These are phyloP conservation scores for Drosophila pseudotalamancana DNA, from an alignment of 2,888 invertebrate species.

Conservation along the genomic window DNA sequence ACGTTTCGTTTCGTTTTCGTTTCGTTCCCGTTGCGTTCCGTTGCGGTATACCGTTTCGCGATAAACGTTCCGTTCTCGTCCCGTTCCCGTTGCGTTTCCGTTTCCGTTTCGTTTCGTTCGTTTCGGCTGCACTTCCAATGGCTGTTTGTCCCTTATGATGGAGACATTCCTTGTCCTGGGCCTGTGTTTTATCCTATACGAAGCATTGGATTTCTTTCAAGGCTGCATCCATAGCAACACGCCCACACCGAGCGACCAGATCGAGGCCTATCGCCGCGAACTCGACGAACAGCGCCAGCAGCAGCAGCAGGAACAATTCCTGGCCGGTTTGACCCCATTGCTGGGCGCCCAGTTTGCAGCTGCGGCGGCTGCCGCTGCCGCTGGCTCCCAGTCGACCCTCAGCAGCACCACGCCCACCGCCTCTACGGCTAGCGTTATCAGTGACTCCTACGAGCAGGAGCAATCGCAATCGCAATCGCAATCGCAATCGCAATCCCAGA, in stretches of 20 bases:
- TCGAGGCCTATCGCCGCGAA: slow-evolving; percentile 84
- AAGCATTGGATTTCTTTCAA: slow-evolving; percentile 88
- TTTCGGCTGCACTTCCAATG: slow-evolving; percentile 71
- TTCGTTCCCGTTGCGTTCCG: slow-evolving; percentile 26
- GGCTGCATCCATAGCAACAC: slow-evolving; percentile 84
- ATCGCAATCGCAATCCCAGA: slow-evolving; percentile 49
- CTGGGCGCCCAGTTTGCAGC: slow-evolving; percentile 77
- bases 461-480: slow-evolving; percentile 61
- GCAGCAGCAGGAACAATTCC: slow-evolving; percentile 83
- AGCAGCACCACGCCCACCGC: slow-evolving; percentile 77
- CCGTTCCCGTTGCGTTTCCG: slow-evolving; percentile 21
- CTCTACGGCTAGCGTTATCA: slow-evolving; percentile 80
- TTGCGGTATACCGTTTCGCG: slow-evolving; percentile 10
- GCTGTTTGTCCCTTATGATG: slow-evolving; percentile 85
- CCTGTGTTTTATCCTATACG: slow-evolving; percentile 88
- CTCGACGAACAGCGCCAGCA: slow-evolving; percentile 83
- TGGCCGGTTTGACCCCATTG: slow-evolving; percentile 79
- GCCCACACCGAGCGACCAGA: slow-evolving; percentile 82
- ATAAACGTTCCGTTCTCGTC: no score
- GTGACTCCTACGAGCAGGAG: slow-evolving; percentile 74
- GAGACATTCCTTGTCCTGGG: slow-evolving; percentile 89
- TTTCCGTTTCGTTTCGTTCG: slow-evolving; percentile 29
- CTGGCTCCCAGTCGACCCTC: slow-evolving; percentile 66
- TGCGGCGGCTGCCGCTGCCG: slow-evolving; percentile 64
- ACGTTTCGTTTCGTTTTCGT: slow-evolving; percentile 4